These are phyloP conservation scores for Metridium senile DNA, from an alignment of 92 coral and sea anemone genomes.

Conservation along the genomic window DNA sequence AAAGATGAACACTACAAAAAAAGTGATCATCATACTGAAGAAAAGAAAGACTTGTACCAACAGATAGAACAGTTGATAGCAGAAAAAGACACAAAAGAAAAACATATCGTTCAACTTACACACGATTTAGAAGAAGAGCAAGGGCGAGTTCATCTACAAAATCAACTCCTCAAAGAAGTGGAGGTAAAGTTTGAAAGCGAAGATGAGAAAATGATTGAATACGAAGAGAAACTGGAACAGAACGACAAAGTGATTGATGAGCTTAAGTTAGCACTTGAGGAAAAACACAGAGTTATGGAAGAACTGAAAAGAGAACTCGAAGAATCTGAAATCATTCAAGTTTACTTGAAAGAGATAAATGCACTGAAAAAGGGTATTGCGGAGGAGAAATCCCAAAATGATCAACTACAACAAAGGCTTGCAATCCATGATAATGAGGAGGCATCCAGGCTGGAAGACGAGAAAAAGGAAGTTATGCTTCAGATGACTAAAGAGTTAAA, in stretches of 20 bases:
- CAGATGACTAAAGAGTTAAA: slow-evolving; percentile 49
- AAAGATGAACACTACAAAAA: slow-evolving; percentile 16
- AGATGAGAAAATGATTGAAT: slow-evolving; percentile 39
- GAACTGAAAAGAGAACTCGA: slow-evolving; percentile 37
- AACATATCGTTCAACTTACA: background rate
- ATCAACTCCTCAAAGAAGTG: slow-evolving; percentile 44
- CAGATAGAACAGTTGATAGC: slow-evolving; percentile 24
- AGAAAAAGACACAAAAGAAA: slow-evolving; percentile 13
- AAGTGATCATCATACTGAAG: slow-evolving; percentile 21
- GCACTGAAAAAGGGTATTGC: slow-evolving; percentile 40
- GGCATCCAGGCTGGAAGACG: slow-evolving; percentile 36
- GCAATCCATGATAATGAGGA: slow-evolving; percentile 36
- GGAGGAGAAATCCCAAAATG: slow-evolving; percentile 40
- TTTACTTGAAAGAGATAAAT: slow-evolving; percentile 53
- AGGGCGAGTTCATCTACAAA: slow-evolving; percentile 31
- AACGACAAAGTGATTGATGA: slow-evolving; percentile 29
- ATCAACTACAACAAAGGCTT: slow-evolving; percentile 44
- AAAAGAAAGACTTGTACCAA: slow-evolving; percentile 33
- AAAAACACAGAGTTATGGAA: slow-evolving; percentile 32
- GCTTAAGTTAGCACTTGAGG: slow-evolving; percentile 15
- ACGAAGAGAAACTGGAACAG: slow-evolving; percentile 35
- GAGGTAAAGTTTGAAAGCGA: slow-evolving; percentile 49
- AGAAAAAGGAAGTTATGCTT: slow-evolving; percentile 36
- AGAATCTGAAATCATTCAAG: slow-evolving; percentile 46
- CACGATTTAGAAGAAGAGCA: slow-evolving; percentile 32